A percentile compares a stretch with the other conserved stretches of the same genome.
These are phyloP conservation scores for Fragum fragum DNA, from an alignment of 2,888 invertebrate species.

Conservation along the genomic window DNA sequence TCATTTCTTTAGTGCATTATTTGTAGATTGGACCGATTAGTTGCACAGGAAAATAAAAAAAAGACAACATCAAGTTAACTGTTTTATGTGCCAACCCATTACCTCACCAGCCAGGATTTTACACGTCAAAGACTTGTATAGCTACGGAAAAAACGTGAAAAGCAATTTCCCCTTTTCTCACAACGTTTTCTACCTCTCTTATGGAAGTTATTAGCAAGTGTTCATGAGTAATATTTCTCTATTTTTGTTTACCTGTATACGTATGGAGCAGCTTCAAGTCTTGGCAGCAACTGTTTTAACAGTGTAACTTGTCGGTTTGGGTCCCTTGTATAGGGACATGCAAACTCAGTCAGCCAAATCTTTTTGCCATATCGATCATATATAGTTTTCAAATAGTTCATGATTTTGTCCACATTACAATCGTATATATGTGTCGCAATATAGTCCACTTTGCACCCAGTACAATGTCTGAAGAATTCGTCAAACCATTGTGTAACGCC, in stretches of 20 bases:
- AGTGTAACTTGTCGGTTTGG: constrained; percentile 50
- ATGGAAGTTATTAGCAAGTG: too few species aligned
- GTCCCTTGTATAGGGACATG: constrained; percentile 56
- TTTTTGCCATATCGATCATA: constrained; percentile 61
- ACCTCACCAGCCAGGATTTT: not conserved
- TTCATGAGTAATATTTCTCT: too few species aligned
- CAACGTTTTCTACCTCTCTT: too few species aligned
- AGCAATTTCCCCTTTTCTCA: too few species aligned
- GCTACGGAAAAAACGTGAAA: too few species aligned
- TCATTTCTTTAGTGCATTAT: too few species aligned
- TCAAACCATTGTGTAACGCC: constrained; percentile 61
- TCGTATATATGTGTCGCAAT: constrained; percentile 67
- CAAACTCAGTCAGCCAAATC: constrained; percentile 72
- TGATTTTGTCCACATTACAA: constrained; percentile 61
- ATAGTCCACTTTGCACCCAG: constrained; percentile 66
- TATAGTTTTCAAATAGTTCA: constrained; percentile 58
- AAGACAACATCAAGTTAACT: too few species aligned
- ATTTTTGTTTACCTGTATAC: constrained; percentile 46
- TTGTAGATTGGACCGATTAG: too few species aligned
- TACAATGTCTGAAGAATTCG: constrained; percentile 67
- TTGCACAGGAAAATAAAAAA: too few species aligned
- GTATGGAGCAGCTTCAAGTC: constrained; percentile 56
- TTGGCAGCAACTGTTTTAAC: constrained; percentile 64
- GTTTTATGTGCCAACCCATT: too few species aligned
- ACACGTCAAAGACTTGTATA: too few species aligned